Base-by-base conservation (phyloP, 2,888 invertebrate species). In the Ganaspis brasiliensis region DNA sequence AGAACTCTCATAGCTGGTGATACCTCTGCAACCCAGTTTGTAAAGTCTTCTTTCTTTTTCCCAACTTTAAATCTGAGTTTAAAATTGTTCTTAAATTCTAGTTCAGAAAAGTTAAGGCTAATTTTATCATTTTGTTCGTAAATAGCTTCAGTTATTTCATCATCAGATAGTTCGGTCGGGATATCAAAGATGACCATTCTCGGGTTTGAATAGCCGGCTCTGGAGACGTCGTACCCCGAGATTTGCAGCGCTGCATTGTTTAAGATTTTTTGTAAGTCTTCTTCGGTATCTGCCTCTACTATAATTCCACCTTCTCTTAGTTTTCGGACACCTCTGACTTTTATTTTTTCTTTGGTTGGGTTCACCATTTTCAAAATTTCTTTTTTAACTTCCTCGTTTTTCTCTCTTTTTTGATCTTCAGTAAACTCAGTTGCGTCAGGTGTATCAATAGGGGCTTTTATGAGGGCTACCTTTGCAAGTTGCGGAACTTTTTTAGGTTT, bases 281-380 rank as follows among this genome's bases (percentile, higher is more conserved):
- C 26, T 0, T 75, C 72, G 0, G 19, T 56, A 0, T 40, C 67
- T 0, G 79, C 77, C 16, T 79, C 79, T 0, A 82, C 67, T 0
- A 79, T 6, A 0, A 82, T 40, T 0, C 79, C 79, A 6, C 72
- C 57, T 57, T 55, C 72, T 76, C 10, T 63, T n/a, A 75, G 74
- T 16, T 56, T 71, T 3, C 75, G 35, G 0, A 82, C 49, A 2
- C 72, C 72, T 8, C 59, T 72, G 0, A 80, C 31, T 24, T 75
- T 72, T 0, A 78, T 57, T 14, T 63, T 59, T 6, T 76, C 70
- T 0, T n/a, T 9, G 0, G 14, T 19, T 0, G 78, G 81, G 0
- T 76, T 49, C 0, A 81, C 24, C 0, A 71, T 10, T 1, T 21
- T 16, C 0, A 57, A 3, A 1, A 76, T n/a, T 1, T 45, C 67